Base-by-base conservation (phyloP, 2,797 vertebrate species). In the Muscicapa striata region DNA sequence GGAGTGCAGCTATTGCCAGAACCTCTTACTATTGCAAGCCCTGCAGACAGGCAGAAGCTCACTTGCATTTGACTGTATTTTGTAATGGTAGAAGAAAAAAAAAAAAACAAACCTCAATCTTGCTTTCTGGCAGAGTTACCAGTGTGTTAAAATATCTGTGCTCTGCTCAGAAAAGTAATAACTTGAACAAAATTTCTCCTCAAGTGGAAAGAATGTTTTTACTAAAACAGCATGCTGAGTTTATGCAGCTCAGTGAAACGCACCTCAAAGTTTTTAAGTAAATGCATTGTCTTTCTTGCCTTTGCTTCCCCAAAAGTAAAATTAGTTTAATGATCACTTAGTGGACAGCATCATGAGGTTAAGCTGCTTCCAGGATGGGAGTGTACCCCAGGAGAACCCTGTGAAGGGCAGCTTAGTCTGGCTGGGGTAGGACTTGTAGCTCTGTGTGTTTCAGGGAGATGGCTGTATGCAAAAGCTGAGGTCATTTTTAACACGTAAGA, bases 331-430 rank as follows among this genome's bases (percentile, higher is more conserved):
- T 15, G 34, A 76, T 90, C 43, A 34, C 41, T 70, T 55, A 57
- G 52, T 13, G 62, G 84, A 34, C 23, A 41, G 32, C 24, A 0
- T 84, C 52, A 21, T 22, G 54, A 92, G 36, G 52, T 61, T 87
- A 92, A 94, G 63, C 84, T 74, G 75, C 88, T 91, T 87, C 51
- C 10, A 49, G 84, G 57, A 51, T 23, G 46, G 49, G 61, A 85
- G 45, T 89, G 91, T 57, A 85, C 57, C 78, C 34, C 49, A 70
- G 72, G 61, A 94, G 89, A 95, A 77, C 64, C 36, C 67, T n/a
- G 22, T 14, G 58, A 78, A 89, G 82, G 88, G 43, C 54, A 87
- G 64, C 72, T 89, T 78, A 72, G 54, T 70, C 32, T 87, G 75
- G 36, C 46, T 68, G 27, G 11, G 45, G n/a, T 40, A 58, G 88